Percentiles rank a stretch among this genome's conserved stretches.
Conservation (phyloP, 2,797 vertebrate genomes). For the Gobionotothen gibberifrons region DNA sequence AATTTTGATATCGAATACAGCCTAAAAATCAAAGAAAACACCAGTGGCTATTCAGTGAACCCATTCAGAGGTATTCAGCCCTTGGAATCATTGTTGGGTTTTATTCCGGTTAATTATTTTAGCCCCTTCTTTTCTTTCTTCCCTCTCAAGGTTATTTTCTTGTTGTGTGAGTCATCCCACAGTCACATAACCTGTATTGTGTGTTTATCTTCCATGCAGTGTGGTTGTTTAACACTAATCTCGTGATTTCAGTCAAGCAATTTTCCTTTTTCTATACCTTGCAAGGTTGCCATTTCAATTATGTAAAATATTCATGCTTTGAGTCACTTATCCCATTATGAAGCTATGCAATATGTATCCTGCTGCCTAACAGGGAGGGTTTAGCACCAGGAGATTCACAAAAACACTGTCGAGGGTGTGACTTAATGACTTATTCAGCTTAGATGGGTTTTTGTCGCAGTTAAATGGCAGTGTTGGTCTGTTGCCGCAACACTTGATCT, state of each 20-base stretch:
- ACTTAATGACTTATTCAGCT: not conserved
- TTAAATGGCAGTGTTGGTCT: not conserved
- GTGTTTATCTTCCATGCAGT: not conserved
- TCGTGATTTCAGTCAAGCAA: not conserved
- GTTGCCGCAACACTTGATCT: not conserved
- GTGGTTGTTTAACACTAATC: not conserved
- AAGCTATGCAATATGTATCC: not conserved
- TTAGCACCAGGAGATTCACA: no score
- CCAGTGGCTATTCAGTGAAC: not conserved
- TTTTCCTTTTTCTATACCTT: not conserved
- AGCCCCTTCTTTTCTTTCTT: not conserved
- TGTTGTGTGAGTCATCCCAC: not conserved
- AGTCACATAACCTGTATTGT: not conserved
- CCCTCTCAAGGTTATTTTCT: not conserved
- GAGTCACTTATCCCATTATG: not conserved
- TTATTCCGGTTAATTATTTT: not conserved
- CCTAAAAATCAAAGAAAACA: conserved; percentile 1
- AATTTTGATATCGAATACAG: not conserved
- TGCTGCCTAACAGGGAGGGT: not conserved
- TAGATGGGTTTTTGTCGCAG: not conserved
- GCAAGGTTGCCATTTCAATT: not conserved
- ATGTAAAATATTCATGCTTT: not conserved
- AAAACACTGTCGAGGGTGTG: no score
- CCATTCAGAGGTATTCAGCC: not conserved
- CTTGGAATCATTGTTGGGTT: not conserved